phyloP scores from a whole-genome alignment of 2,797 vertebrate genomes.

The Oreortyx pictus region DNA sequence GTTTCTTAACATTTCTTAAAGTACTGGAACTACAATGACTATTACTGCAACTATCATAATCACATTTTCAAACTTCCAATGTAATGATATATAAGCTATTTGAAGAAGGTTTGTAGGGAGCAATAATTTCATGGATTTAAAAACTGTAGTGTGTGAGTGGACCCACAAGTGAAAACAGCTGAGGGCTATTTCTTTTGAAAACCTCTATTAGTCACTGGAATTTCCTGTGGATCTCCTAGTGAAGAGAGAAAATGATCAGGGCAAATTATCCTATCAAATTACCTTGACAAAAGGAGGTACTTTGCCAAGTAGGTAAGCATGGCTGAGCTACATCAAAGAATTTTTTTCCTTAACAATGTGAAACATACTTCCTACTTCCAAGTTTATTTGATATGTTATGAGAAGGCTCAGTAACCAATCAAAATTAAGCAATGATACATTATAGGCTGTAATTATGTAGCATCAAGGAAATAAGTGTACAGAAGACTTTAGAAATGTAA shows the following conservation, averaged over 20 bases:
- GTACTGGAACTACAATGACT: background rate
- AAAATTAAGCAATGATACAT: background rate
- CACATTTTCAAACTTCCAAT: background rate
- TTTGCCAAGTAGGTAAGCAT: background rate
- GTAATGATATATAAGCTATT: background rate
- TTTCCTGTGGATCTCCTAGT: background rate
- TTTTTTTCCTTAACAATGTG: background rate
- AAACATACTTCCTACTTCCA: conserved; percentile 6
- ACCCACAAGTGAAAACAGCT: background rate
- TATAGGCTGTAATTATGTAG: conserved; percentile 26
- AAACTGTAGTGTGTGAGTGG: background rate
- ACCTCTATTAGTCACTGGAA: background rate
- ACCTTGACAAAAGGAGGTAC: background rate
- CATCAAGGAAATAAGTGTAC: background rate
- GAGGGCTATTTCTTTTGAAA: background rate
- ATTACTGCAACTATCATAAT: background rate
- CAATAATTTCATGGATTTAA: background rate
- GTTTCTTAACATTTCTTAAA: background rate
- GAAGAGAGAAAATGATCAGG: background rate
- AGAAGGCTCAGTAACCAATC: background rate
- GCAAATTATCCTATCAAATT: background rate
- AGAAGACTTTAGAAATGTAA: conserved; percentile 66
- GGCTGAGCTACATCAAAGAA: background rate
- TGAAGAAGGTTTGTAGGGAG: background rate
- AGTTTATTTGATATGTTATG: background rate